These are phyloP conservation scores for Polyergus mexicanus DNA, from an alignment of 1,140 invertebrate genomes.

Conservation along the genomic window DNA sequence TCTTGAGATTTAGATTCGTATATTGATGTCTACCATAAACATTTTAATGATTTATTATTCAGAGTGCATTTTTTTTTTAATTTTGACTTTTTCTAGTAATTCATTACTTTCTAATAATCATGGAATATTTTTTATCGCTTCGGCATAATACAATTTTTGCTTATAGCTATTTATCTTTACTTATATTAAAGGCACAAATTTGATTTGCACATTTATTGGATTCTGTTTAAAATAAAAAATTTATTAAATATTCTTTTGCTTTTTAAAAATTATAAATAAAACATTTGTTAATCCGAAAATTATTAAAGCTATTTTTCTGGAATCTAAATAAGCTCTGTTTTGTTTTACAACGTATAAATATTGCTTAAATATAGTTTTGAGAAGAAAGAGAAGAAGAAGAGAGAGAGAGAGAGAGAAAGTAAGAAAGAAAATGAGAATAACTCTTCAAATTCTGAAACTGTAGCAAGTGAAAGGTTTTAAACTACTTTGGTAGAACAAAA, in stretches of 20 bases:
- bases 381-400: not conserved
- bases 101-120: not conserved
- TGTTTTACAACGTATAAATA: not conserved
- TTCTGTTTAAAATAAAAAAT: not conserved
- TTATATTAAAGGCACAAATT: slow-evolving; percentile 5
- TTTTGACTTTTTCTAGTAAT: not conserved
- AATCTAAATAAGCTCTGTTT: not conserved
- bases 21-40: slow-evolving; percentile 15
- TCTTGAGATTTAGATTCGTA: slow-evolving; percentile 29
- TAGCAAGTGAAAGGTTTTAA: slow-evolving; percentile 47
- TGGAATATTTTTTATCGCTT: not conserved
- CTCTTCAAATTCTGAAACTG: slow-evolving; percentile 44
- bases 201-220: not conserved
- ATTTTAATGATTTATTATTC: slow-evolving; percentile 30
- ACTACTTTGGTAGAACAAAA: slow-evolving; percentile 49
- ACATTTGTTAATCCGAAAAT: not conserved
- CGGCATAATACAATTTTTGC: not conserved
- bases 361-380: not conserved
- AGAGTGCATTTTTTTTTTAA: not conserved
- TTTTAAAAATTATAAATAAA: not conserved
- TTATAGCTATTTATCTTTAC: not conserved
- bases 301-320: not conserved
- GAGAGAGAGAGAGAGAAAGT: not conserved
- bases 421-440: not conserved
- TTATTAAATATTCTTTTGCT: not conserved